Evolutionary conservation across 2,888 invertebrate species (phyloP), one percentile per base, ranked within the genome.

Genomic region (Tetragonula carbonaria): DNA sequence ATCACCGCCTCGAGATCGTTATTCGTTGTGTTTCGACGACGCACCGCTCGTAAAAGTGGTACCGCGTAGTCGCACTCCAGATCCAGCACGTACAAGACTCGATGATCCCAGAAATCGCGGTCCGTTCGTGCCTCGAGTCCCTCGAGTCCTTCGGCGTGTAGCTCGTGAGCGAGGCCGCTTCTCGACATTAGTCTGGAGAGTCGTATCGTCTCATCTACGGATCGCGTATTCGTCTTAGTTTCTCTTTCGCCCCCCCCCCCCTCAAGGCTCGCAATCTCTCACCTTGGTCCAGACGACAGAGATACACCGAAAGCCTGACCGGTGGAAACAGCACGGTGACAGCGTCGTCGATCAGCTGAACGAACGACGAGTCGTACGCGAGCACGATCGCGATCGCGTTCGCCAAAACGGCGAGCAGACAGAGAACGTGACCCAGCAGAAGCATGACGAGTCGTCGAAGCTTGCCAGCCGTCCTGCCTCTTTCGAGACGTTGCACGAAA

Each of bases 61-160:
- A 63, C 3, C n/a, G 92, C 89, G 18, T 89, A 84, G 4, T 88
- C 85, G 79, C 93, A 93, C 45, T 92, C 84, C n/a, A 91, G 76
- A 62, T 93, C 92, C 55, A 93, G 75, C 45, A 92, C 82, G 70
- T 91, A 87, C 6, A 91, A 74, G 33, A 85, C 82, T 57, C 77
- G 87, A 62, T 93, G 92, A 11, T 84, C 75, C 57, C 78, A 45
- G 0, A 53, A 21, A 21, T 90, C 83, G 62, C 65, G n/a, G 2
- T 5, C 85, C 18, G 51, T 1, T 16, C 38, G 33, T 1, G 8
- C 1, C 0, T 8, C 84, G 33, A 90, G 66, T 16, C 77, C 76
- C 2, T 88, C 75, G 23, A 83, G 72, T 28, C 28, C 28, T 4
- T 70, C 79, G 14, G 77, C 80, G 33, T 78, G 74, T n/a, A 92